phyloP scores from a whole-genome alignment of 92 coral and sea anemone species.

The Paramuricea clavata region DNA sequence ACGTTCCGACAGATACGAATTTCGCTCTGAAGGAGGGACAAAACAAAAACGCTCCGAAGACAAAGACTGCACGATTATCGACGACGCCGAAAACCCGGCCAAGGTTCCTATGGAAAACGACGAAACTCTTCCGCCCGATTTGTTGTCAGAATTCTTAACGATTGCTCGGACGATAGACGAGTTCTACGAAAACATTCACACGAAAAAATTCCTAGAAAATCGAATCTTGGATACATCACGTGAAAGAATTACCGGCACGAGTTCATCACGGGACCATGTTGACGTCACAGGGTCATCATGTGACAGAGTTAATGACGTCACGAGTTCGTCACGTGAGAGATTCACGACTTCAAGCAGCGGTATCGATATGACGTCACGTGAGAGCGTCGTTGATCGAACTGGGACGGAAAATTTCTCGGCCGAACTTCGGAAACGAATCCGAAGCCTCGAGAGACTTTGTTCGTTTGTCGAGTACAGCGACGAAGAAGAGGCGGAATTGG shows the following conservation, averaged over 20 bases:
- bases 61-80: neutral
- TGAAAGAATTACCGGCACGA: neutral
- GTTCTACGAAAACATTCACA: conserved; percentile 38
- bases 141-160: conserved; percentile 26
- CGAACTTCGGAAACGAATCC: conserved; percentile 35
- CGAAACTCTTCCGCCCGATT: conserved; percentile 34
- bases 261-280: neutral
- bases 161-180: conserved; percentile 34
- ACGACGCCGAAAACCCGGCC: neutral
- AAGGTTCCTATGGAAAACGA: conserved; percentile 40
- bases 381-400: neutral
- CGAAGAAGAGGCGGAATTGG: conserved; percentile 5
- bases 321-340: neutral
- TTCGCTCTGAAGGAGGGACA: neutral
- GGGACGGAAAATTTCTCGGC: conserved; percentile 2
- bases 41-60: neutral
- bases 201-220: conserved; percentile 24
- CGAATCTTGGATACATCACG: conserved; percentile 14
- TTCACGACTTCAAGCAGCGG: neutral
- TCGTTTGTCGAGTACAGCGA: conserved; percentile 39
- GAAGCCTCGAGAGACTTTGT: conserved; percentile 42
- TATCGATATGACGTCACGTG: neutral
- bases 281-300: neutral
- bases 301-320: neutral
- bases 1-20: neutral